Conservation (phyloP, 2,113 vertebrate species). For the Pomatostomus ruficeps region DNA sequence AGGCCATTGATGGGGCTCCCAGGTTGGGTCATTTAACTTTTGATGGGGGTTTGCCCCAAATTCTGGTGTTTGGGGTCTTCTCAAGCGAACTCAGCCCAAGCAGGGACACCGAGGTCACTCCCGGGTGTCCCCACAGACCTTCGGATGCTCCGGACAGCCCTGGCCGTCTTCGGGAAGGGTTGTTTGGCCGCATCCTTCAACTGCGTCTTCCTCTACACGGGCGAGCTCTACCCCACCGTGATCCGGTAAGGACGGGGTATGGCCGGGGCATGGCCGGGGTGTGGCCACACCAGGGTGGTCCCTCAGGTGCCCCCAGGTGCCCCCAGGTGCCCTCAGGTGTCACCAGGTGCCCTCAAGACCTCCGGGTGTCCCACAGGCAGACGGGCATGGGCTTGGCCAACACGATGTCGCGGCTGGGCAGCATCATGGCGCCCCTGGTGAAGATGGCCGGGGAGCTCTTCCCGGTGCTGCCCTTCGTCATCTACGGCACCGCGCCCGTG, state of each 20-base stretch:
- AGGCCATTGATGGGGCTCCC: fast-evolving
- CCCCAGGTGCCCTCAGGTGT: not conserved
- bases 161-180: conserved; percentile 10
- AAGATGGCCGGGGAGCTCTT: not conserved
- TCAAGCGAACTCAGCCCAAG: not conserved
- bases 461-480: not conserved
- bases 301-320: not conserved
- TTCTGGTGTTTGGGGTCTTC: not conserved
- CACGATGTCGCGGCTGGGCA: conserved; percentile 20
- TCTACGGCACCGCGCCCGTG: not conserved
- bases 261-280: fast-evolving
- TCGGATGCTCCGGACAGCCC: not conserved
- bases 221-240: conserved; percentile 17
- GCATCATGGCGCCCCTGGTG: not conserved
- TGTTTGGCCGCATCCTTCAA: conserved; percentile 31
- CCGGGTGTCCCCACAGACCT: not conserved
- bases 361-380: not conserved
- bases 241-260: not conserved
- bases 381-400: conserved; percentile 16
- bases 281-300: not conserved
- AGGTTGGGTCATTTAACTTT: fast-evolving
- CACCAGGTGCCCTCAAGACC: fast-evolving
- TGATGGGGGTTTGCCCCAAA: not conserved
- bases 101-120: not conserved
- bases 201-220: conserved; percentile 30